Evolutionary conservation across 2,113 vertebrate genomes (phyloP), one percentile per base, ranked within the genome.

Genomic region (Hydrolagus affinis): DNA sequence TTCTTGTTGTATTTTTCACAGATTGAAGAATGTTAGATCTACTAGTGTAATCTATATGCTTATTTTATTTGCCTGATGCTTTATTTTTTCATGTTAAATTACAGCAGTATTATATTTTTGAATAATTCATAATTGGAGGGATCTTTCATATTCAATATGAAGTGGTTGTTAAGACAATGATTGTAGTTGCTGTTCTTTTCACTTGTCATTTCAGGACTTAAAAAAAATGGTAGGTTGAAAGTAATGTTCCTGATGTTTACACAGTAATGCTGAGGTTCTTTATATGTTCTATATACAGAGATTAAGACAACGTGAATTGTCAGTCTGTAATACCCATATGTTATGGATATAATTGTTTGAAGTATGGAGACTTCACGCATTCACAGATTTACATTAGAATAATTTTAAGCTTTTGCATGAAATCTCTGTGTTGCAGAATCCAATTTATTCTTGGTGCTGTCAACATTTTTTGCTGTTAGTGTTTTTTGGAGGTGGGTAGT

Each of bases 351-450:
- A 32, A 83, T 83, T 83, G 23, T 25, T 83, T 62, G 64, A 32
- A 11, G 60, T 28, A 8, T 66, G 25, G 6, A 44, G 77, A 30
- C 25, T 0, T 83, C 15, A 28, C 25, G 8, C 17, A 32, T 66
- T 28, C 25, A 59, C 62, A 62, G 2, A 66, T 32, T 83, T 66
- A 21, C 15, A 32, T 0, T 9, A 30, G 11, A 30, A 28, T 66
- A 66, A 83, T 60, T 6, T 62, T 28, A 8, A 15, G 30, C 14
- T 83, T 10, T 2, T 64, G 60, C 25, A 11, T 83, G 19, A 66
- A 80, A 28, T 80, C 76, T 62, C 59, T 76, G 74, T 59, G 23
- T 11, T 76, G 44, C 59, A 80, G 76, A 28, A 80, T 12, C 6
- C 0, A 9, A 59, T 77, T 77, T 15, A 80, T 80, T 80, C 59